Conservation (phyloP, 2,888 invertebrate species). For the Eledona agricola region DNA sequence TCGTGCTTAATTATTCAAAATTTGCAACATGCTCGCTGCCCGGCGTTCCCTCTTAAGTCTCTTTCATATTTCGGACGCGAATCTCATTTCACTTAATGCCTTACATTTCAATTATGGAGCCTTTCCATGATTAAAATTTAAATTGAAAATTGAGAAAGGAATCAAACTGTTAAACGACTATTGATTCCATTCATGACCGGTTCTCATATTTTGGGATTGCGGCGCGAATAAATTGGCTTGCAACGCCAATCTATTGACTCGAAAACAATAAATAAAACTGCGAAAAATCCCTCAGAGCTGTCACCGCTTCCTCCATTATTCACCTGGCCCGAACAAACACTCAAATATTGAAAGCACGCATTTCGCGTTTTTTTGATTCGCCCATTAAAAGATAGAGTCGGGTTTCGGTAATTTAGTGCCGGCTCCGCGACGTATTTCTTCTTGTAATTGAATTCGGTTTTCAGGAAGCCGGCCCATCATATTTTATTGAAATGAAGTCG, state of each 20-base stretch:
- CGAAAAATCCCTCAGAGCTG: too few species aligned
- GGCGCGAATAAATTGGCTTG: conserved; percentile 29
- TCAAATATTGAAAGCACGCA: too few species aligned
- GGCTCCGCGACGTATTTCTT: conserved; percentile 38
- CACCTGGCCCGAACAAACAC: too few species aligned
- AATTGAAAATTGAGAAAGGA: conserved; percentile 42
- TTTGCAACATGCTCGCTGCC: conserved; percentile 3
- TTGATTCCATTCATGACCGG: conserved; percentile 49
- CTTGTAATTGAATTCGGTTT: conserved; percentile 54
- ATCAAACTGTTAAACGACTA: conserved; percentile 49
- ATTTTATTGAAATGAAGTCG: conserved; percentile 60
- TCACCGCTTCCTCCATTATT: too few species aligned
- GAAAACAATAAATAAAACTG: too few species aligned
- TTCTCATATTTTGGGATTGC: conserved; percentile 40
- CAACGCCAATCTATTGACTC: not conserved
- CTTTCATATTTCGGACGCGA: conserved; percentile 30
- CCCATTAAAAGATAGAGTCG: conserved; percentile 27
- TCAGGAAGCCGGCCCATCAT: conserved; percentile 51
- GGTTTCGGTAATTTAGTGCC: conserved; percentile 28
- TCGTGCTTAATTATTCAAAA: conserved; percentile 22
- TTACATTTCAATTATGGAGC: conserved; percentile 41
- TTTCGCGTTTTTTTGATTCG: too few species aligned
- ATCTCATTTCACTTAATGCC: conserved; percentile 31
- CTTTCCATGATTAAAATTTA: conserved; percentile 43
- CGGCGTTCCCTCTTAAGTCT: conserved; percentile 10